phyloP scores from a whole-genome alignment of 2,888 invertebrate genomes.

The Hypselothyrea guttata region DNA sequence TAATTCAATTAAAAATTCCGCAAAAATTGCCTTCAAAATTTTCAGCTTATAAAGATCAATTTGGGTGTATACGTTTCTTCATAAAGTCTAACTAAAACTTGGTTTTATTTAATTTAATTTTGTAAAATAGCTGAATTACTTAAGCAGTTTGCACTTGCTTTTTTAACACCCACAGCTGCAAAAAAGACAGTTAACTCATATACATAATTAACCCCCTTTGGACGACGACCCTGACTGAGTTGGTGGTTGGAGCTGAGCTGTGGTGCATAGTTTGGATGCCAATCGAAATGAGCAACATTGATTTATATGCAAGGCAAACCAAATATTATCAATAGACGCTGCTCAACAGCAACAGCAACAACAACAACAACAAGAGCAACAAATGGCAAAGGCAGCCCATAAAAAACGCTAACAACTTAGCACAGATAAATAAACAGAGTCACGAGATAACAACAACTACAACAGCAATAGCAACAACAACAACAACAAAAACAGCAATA shows the following conservation, averaged over 20 bases:
- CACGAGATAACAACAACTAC: constrained; percentile 40
- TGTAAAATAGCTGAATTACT: no score
- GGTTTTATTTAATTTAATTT: no score
- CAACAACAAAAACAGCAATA: constrained; percentile 24
- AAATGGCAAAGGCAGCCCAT: constrained; percentile 45
- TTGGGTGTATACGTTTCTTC: no score
- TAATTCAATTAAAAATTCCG: no score
- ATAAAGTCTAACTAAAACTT: no score
- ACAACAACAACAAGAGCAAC: constrained; percentile 8
- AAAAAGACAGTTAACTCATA: no score
- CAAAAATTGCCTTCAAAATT: no score
- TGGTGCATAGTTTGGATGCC: constrained; percentile 68
- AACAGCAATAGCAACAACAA: constrained; percentile 27
- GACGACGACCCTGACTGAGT: constrained; percentile 40
- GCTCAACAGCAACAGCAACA: constrained; percentile 35
- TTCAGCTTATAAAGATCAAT: no score
- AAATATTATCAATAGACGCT: constrained; percentile 72
- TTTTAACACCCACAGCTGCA: no score
- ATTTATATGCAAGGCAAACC: constrained; percentile 77
- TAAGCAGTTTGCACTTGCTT: no score
- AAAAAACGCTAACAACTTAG: constrained; percentile 47
- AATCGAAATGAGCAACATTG: constrained; percentile 70
- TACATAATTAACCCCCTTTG: constrained; percentile 38
- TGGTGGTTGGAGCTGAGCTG: constrained; percentile 1
- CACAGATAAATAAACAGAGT: constrained; percentile 56